phyloP scores from a whole-genome alignment of 2,113 vertebrate species.

The Oophaga pumilio region DNA sequence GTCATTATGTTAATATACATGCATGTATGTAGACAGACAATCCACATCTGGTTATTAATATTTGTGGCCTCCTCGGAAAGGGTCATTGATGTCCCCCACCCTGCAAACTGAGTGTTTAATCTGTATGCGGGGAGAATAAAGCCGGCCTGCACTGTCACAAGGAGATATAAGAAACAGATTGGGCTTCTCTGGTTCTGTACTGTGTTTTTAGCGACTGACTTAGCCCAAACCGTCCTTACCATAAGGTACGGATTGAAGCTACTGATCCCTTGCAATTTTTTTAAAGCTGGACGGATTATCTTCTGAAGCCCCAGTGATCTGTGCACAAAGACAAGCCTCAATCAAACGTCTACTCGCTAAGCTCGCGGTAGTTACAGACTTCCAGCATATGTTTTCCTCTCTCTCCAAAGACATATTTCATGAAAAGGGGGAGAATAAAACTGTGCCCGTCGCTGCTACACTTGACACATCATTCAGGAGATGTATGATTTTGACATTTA shows the following conservation, averaged over 20 bases:
- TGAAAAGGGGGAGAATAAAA: constrained; percentile 54
- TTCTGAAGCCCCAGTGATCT: constrained; percentile 44
- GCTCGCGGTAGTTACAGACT: neutral
- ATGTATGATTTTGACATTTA: constrained; percentile 77
- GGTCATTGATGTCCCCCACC: neutral
- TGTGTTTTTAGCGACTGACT: constrained; percentile 45
- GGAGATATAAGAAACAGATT: constrained; percentile 45
- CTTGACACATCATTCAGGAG: constrained; percentile 67
- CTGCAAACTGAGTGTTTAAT: neutral
- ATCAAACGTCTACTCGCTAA: constrained; percentile 55
- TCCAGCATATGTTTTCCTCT: constrained; percentile 51
- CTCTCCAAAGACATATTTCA: constrained; percentile 47
- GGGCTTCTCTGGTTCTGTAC: constrained; percentile 43
- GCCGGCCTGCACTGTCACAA: neutral
- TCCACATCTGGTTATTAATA: neutral
- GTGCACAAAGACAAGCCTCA: constrained; percentile 46
- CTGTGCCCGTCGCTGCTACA: constrained; percentile 63
- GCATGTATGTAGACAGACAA: neutral
- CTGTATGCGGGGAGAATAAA: neutral
- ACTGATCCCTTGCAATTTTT: constrained; percentile 51
- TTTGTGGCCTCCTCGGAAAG: neutral
- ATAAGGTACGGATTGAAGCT: constrained; percentile 52
- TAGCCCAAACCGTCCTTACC: constrained; percentile 54
- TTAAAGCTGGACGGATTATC: constrained; percentile 49
- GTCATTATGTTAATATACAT: constrained; percentile 1